Evolutionary conservation across 2,888 invertebrate genomes (phyloP).

Genomic region (Tupiocoris notatus): DNA sequence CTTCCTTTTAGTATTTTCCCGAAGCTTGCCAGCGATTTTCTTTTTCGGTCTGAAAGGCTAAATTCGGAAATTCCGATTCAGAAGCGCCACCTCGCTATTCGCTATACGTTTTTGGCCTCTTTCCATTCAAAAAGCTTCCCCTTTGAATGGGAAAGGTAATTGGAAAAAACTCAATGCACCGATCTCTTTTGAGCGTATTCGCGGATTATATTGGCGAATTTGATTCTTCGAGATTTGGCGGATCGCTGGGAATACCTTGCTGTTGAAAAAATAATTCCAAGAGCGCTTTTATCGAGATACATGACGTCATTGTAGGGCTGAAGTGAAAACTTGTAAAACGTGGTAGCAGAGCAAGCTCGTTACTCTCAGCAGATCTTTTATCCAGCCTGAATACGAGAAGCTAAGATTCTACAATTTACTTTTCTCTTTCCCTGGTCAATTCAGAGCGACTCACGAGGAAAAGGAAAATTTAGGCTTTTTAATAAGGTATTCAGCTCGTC

Average conservation of each 20-base stretch:
- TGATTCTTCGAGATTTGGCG: neutral
- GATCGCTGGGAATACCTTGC: too few species aligned
- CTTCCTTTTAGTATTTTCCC: slow-evolving; percentile 6
- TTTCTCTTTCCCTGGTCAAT: neutral
- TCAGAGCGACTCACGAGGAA: neutral
- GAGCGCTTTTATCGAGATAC: too few species aligned
- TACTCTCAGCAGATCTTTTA: too few species aligned
- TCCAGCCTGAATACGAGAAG: neutral
- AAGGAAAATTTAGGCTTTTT: too few species aligned
- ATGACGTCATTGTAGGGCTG: too few species aligned
- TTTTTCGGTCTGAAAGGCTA: neutral
- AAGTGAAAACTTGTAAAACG: too few species aligned
- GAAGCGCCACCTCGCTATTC: neutral
- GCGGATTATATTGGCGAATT: neutral
- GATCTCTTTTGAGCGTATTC: neutral
- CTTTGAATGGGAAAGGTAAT: neutral
- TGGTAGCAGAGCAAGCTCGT: too few species aligned
- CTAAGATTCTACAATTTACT: neutral
- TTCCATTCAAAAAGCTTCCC: neutral
- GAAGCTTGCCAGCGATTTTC: neutral
- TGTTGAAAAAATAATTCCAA: too few species aligned
- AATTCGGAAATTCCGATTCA: neutral
- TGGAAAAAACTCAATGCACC: neutral
- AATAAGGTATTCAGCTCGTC: too few species aligned
- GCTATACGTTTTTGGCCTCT: neutral